Base-by-base conservation (phyloP, 2,888 invertebrate genomes). In the Athalia circularis region DNA sequence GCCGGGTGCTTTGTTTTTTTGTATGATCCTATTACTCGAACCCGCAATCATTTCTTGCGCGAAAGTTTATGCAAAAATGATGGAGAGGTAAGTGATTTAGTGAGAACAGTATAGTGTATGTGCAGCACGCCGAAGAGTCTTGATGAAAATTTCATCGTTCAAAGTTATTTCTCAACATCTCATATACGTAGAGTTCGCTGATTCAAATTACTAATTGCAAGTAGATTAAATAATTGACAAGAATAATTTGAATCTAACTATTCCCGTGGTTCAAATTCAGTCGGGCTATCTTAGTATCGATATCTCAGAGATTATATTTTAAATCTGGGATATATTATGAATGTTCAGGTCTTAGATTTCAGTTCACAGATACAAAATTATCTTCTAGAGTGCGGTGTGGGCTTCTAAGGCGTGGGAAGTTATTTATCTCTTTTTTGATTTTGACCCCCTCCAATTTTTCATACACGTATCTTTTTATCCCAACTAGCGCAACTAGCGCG, bases 211-310 rank as follows among this genome's bases (percentile, higher is more conserved):
- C 29, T 61, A 29, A 47, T n/a, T 47, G 65, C 9, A 29, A 29
- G 29, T 29, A 29, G 29, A 47, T 65, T 48, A 13, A 65, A 65
- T 65, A 7, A 65, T 48, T 65, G 29, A 65, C n/a, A 6, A 65
- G 48, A 65, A 3, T n/a, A 65, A 65, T 65, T 48, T 48, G 0
- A 48, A 7, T 29, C 4, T n/a, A 15, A 65, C 48, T 13, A 65
- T 29, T 47, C 3, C 48, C 43, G 11, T 45, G 45, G 29, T 11
- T 29, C 45, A 47, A 5, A 64, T 45, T 43, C 29, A 4, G 0
- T 5, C n/a, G 15, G n/a, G n/a, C n/a, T 48, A 47, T 65, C n/a
- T 4, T n/a, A 65, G 47, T n/a, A 48, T 48, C 48, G 65, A 65
- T 65, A 47, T 65, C 29, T 65, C 15, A 13, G 13, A 15, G 48